Evolutionary conservation across 2,113 vertebrate genomes (phyloP).

Genomic region (Cichladusa arquata): DNA sequence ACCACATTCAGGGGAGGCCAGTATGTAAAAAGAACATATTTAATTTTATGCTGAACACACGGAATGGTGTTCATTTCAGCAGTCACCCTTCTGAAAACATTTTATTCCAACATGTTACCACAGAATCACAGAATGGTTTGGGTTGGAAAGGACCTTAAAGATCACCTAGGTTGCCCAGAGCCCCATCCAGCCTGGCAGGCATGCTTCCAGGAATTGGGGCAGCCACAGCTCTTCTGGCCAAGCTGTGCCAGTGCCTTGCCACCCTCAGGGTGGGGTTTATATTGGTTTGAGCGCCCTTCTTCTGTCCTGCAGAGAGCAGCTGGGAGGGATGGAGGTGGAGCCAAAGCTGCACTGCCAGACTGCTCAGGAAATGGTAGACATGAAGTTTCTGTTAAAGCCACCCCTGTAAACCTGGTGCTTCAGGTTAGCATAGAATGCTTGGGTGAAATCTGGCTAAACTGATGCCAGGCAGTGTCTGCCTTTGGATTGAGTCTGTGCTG

Average conservation of each 20-base stretch:
- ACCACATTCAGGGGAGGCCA: fast-evolving
- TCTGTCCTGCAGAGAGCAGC: background rate
- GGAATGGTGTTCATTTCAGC: background rate
- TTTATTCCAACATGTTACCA: background rate
- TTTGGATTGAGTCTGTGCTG: background rate
- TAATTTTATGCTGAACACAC: background rate
- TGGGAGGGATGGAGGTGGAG: background rate
- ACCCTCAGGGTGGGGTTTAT: background rate
- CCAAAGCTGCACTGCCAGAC: background rate
- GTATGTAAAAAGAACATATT: background rate
- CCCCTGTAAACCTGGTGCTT: background rate
- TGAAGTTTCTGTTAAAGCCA: background rate
- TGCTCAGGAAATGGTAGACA: background rate
- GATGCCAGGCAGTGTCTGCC: background rate
- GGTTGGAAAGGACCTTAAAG: background rate
- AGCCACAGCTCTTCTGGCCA: background rate
- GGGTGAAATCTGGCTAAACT: background rate
- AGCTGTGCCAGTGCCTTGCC: background rate
- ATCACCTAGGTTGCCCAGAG: background rate
- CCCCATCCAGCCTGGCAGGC: background rate
- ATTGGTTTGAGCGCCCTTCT: fast-evolving
- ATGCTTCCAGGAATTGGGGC: background rate
- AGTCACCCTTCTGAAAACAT: background rate
- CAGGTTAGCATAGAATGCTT: background rate
- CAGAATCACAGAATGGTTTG: background rate